Evolutionary conservation across 2,888 invertebrate species (phyloP), one percentile per base, ranked within the genome.

Genomic region (Drosophila aldrichi): DNA sequence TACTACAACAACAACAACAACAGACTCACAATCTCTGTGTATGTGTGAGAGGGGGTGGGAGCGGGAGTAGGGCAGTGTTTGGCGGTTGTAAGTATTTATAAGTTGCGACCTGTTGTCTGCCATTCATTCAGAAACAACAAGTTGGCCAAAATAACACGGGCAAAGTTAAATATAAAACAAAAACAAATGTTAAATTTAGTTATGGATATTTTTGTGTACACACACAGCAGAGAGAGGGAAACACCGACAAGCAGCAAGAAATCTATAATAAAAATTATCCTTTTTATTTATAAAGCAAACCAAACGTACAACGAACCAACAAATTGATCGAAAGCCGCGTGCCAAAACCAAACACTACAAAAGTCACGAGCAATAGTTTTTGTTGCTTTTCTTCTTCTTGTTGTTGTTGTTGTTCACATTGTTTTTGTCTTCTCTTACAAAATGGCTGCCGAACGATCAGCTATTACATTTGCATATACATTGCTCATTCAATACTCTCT

Each of bases 101-200:
- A 77, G 67, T 61, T 79, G 77, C 86, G 74, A 85, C 86, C 82
- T 88, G 86, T 88, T 82, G 86, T 82, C 79, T 85, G 81, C 75
- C 63, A 49, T 82, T 77, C 86, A 79, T 84, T 84, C 67, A 82
- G 77, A 62, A 68, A 70, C 78, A 79, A 79, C 79, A 82, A 79
- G 79, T 80, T 80, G 79, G 79, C 79, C 82, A 80, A 78, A 78
- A 78, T 72, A 78, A 80, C 70, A 80, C 77, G 52, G 62, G 48
- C 73, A 69, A 77, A 81, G 88, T 89, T 84, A 84, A 89, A 88
- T 76, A 82, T 88, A 89, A 88, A 89, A 77, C 85, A 70, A 79
- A 82, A 89, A 89, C 88, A 86, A 82, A 76, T 85, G 82, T 89
- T 85, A 89, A 89, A 75, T 88, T 88, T 85, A 85, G 89, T 84